Evolutionary conservation across 2,797 vertebrate species (phyloP).

Genomic region (Scomberomorus guttatus): DNA sequence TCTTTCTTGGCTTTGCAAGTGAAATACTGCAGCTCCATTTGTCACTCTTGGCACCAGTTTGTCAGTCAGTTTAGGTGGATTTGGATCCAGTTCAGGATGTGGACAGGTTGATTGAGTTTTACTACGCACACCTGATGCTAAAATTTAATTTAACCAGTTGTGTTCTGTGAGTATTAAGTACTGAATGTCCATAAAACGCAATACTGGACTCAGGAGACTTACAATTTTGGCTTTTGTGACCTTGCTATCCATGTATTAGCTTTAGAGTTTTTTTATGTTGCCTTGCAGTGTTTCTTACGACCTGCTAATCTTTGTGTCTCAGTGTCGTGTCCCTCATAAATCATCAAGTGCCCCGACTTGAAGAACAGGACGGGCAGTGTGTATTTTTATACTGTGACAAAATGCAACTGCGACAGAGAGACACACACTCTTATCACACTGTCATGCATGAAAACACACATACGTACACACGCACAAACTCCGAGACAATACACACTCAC

Average conservation of each 20-base stretch:
- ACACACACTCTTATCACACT: conserved; percentile 22
- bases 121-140: not conserved
- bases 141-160: not conserved
- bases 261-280: not conserved
- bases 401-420: conserved; percentile 17
- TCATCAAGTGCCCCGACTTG: conserved; percentile 52
- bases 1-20: not conserved
- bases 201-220: not conserved
- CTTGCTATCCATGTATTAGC: not conserved
- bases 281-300: not conserved
- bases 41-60: conserved; percentile 7
- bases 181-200: not conserved
- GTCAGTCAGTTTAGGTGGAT: not conserved
- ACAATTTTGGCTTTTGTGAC: not conserved
- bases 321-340: conserved; percentile 32
- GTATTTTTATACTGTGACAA: conserved; percentile 26
- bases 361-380: conserved; percentile 58
- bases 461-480: not conserved
- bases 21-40: not conserved
- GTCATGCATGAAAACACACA: conserved; percentile 3
- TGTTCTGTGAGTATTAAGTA: not conserved
- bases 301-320: conserved; percentile 29
- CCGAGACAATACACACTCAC: conserved; percentile 86
- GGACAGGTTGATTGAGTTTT: conserved; percentile 23
- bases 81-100: conserved; percentile 33